phyloP scores from a whole-genome alignment of 1,140 invertebrate genomes.

The Alviniconcha marisindica region DNA sequence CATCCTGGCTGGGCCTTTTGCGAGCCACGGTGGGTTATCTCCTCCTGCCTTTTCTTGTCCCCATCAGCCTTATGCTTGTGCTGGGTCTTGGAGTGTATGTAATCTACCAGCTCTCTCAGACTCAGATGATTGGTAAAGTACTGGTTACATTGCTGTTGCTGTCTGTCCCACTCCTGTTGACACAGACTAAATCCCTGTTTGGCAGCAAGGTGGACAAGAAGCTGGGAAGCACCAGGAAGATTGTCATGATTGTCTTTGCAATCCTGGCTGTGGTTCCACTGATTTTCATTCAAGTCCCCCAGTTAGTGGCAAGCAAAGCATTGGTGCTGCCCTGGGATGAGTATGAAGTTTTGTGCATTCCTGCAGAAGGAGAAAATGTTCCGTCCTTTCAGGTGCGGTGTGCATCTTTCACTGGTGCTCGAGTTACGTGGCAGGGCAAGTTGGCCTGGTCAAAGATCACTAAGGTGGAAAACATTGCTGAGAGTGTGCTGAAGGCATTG shows the following conservation, averaged over 20 bases:
- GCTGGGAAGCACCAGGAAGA: slow-evolving; percentile 57
- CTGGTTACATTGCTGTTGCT: slow-evolving; percentile 61
- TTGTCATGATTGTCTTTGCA: slow-evolving; percentile 65
- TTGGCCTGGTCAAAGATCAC: slow-evolving; percentile 55
- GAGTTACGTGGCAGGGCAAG: slow-evolving; percentile 61
- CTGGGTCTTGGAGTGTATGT: slow-evolving; percentile 50
- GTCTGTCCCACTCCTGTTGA: slow-evolving; percentile 60
- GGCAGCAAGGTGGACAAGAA: slow-evolving; percentile 61
- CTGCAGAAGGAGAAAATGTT: slow-evolving; percentile 30
- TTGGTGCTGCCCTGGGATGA: slow-evolving; percentile 54
- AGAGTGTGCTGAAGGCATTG: slow-evolving; percentile 59
- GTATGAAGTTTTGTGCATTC: slow-evolving; percentile 57
- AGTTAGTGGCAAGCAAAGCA: slow-evolving; percentile 40
- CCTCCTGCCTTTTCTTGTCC: slow-evolving; percentile 65
- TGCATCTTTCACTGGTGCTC: slow-evolving; percentile 57
- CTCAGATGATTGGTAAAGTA: slow-evolving; percentile 65
- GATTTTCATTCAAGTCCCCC: slow-evolving; percentile 62
- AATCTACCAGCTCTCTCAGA: slow-evolving; percentile 56
- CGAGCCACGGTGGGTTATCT: slow-evolving; percentile 82
- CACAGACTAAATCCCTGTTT: slow-evolving; percentile 64
- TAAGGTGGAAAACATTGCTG: slow-evolving; percentile 64
- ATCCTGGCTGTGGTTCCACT: slow-evolving; percentile 64
- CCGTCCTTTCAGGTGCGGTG: slow-evolving; percentile 57
- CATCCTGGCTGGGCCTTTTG: slow-evolving; percentile 87
- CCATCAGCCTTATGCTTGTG: slow-evolving; percentile 52